Base-by-base conservation (phyloP, 1,140 invertebrate species). In the Diorhabda sublineata region DNA sequence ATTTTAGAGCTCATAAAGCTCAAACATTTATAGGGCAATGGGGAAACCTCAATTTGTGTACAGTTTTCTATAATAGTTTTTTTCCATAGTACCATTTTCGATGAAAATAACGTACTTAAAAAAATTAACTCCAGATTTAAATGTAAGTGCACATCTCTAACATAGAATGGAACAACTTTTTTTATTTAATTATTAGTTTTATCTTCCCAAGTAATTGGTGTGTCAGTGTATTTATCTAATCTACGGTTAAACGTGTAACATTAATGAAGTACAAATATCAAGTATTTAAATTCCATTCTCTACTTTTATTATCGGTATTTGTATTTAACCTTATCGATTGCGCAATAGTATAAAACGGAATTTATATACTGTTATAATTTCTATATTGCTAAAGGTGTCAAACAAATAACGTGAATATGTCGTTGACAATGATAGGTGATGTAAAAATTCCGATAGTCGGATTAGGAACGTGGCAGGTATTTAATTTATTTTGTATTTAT, bases 401-500 rank as follows among this genome's bases (percentile, higher is more conserved):
- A 26, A 26, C 26, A 26, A 26, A 52, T 52, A 3, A 52, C 47
- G 58, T 58, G 3, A 67, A 60, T 45, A 67, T 67, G 42, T 60
- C 42, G 26, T 45, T 59, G 44, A 41, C 57, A 2, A 60, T 67
- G 44, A 26, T 56, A 4, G 69, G 68, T 9, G 68, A 66, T 44
- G 52, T 58, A 3, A 71, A 71, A 61, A 73, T 75, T 61, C 74
- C 74, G 6, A 67, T 66, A 60, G 58, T 75, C 8, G 74, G 72
- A 45, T 64, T 73, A 45, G 74, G 74, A 7, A 75, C 74, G 45
- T 75, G 72, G 71, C 69, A 73, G 42, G 73, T 75, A 68, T 70
- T 64, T 71, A 41, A 61, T 3, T 2, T 42, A 61, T 52, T 52
- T 52, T 52, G 26, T 52, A 52, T 52, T 52, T 5, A 52, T 52